Evolutionary conservation across 2,888 invertebrate species (phyloP).

Genomic region (Tridacna gigas): DNA sequence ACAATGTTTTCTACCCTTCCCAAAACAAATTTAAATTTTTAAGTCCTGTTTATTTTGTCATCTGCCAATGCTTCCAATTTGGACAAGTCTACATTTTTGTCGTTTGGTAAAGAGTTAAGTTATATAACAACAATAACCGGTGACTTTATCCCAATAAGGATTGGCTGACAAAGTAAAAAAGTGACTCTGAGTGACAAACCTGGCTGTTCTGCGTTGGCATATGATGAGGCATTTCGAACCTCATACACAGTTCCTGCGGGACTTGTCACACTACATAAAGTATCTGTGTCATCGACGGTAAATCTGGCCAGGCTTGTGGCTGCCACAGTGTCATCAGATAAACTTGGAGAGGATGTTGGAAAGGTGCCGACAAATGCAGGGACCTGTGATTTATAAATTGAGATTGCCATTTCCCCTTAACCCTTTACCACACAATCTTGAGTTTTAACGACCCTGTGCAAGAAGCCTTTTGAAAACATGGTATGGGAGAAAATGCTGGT

Average conservation of each 20-base stretch:
- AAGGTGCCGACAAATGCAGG: conserved; percentile 36
- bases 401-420: not conserved
- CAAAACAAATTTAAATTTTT: too few relatives aligned
- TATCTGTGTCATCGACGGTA: conserved; percentile 10
- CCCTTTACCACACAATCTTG: not conserved
- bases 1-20: too few relatives aligned
- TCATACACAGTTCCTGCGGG: conserved; percentile 14
- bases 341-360: conserved; percentile 12
- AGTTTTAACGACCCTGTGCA: too few relatives aligned
- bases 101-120: too few relatives aligned
- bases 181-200: not conserved
- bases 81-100: too few relatives aligned
- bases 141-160: too few relatives aligned
- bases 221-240: conserved; percentile 3
- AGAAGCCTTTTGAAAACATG: too few relatives aligned
- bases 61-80: too few relatives aligned
- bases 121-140: too few relatives aligned
- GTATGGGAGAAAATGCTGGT: too few relatives aligned
- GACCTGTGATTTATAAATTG: not conserved
- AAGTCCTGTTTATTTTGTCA: too few relatives aligned
- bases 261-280: conserved; percentile 2
- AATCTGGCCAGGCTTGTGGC: conserved; percentile 11
- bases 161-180: too few relatives aligned
- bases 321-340: conserved; percentile 24
- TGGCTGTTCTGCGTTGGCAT: not conserved